Percentiles rank a stretch among this genome's conserved stretches.
phyloP scores from a whole-genome alignment of 2,797 vertebrate genomes.

The Spea hammondii region DNA sequence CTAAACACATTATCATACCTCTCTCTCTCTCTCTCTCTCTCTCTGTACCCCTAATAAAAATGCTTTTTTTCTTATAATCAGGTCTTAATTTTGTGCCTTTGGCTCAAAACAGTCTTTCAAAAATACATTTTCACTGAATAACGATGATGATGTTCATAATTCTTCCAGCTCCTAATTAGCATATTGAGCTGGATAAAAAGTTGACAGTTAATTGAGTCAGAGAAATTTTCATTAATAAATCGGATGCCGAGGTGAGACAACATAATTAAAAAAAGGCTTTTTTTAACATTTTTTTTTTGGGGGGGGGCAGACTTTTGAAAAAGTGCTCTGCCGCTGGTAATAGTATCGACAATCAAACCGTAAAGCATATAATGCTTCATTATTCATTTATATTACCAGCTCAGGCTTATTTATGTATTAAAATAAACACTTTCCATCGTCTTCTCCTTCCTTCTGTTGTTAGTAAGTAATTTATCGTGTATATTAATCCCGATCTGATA shows the following conservation, averaged over 20 bases:
- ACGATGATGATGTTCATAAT: slow-evolving; percentile 21
- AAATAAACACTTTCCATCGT: background rate
- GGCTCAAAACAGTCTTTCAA: background rate
- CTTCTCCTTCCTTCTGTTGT: background rate
- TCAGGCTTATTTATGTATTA: background rate
- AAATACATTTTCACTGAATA: slow-evolving; percentile 23
- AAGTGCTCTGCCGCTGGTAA: no score
- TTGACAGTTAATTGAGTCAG: slow-evolving; percentile 27
- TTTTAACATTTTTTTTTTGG: background rate
- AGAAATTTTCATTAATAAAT: slow-evolving; percentile 30
- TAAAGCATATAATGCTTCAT: no score
- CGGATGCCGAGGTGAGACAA: background rate
- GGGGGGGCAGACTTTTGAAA: no score
- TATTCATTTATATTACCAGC: no score
- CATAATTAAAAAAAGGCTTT: slow-evolving; percentile 38
- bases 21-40: no score
- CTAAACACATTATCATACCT: no score
- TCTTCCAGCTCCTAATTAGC: slow-evolving; percentile 16
- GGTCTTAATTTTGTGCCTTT: no score
- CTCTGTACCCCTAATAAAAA: no score
- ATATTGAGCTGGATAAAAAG: slow-evolving; percentile 20
- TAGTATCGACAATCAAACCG: no score
- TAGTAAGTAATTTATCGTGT: slow-evolving; percentile 10
- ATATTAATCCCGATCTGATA: background rate
- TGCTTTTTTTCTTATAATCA: no score